Percentiles rank a stretch among this genome's conserved stretches.
Evolutionary conservation across 2,888 invertebrate genomes (phyloP).

Genomic region (Stictocephala bisonia): DNA sequence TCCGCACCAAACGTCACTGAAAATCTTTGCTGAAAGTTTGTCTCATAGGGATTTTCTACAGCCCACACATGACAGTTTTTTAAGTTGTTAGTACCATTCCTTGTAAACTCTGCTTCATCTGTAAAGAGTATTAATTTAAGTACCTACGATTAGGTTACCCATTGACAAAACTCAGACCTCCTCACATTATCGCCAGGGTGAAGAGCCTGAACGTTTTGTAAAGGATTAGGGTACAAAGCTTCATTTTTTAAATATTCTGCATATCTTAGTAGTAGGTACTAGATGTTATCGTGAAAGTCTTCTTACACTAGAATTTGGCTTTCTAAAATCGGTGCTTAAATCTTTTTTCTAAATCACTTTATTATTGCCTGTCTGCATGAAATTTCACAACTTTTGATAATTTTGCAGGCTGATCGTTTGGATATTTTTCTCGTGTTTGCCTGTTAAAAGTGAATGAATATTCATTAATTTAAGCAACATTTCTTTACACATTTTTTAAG

Average conservation of each 20-base stretch:
- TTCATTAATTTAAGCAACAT: too few species aligned
- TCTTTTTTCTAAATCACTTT: too few species aligned
- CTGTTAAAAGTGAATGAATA: too few species aligned
- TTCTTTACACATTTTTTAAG: too few species aligned
- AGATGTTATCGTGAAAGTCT: too few species aligned
- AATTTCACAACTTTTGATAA: too few species aligned
- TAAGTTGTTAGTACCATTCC: slow-evolving; percentile 9
- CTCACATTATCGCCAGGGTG: not conserved
- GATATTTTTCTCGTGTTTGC: too few species aligned
- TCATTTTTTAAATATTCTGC: slow-evolving; percentile 1
- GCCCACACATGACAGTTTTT: slow-evolving; percentile 4
- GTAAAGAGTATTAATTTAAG: slow-evolving; percentile 18
- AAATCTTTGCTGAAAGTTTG: slow-evolving; percentile 10
- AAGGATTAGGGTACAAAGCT: not conserved
- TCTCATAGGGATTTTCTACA: slow-evolving; percentile 7
- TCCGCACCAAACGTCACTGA: slow-evolving; percentile 36
- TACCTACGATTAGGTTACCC: not conserved
- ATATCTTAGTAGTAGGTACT: not conserved
- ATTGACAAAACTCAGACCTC: not conserved
- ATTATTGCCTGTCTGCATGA: too few species aligned
- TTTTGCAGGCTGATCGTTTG: too few species aligned
- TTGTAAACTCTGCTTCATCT: slow-evolving; percentile 3
- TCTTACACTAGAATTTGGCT: not conserved
- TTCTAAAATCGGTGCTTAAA: too few species aligned
- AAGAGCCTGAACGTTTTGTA: slow-evolving; percentile 14